phyloP scores from a whole-genome alignment of 2,888 invertebrate species.

The Callimorpha dominula region DNA sequence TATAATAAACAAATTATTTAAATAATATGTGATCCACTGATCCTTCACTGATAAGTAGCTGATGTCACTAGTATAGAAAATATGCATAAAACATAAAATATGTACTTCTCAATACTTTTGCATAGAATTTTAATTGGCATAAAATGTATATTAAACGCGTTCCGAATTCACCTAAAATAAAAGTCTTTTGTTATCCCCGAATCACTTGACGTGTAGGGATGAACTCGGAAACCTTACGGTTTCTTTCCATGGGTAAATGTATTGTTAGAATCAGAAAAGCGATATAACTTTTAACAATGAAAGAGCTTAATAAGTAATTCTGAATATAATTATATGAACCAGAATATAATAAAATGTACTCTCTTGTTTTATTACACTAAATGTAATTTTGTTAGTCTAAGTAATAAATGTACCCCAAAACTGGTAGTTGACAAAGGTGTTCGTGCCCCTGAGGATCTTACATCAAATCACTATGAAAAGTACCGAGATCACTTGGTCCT shows the following conservation, averaged over 20 bases:
- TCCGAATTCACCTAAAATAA: neutral
- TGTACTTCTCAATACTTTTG: too few relatives aligned
- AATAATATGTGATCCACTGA: too few relatives aligned
- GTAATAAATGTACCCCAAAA: neutral
- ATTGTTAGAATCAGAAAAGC: slow-evolving; percentile 1
- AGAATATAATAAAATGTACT: neutral
- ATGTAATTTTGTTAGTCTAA: neutral
- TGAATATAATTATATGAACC: too few relatives aligned
- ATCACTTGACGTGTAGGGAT: neutral
- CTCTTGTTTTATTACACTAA: neutral
- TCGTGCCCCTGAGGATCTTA: neutral
- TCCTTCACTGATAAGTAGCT: too few relatives aligned
- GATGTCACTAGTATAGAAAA: too few relatives aligned
- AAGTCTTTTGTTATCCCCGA: neutral
- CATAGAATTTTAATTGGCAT: too few relatives aligned
- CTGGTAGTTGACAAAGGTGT: neutral
- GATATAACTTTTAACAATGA: slow-evolving; percentile 6
- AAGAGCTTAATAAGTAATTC: neutral
- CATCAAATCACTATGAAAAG: neutral
- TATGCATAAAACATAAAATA: too few relatives aligned
- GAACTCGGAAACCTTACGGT: neutral
- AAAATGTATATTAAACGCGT: too few relatives aligned
- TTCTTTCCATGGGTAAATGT: slow-evolving; percentile 1
- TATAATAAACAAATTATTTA: too few relatives aligned
- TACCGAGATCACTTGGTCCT: neutral